phyloP scores from a whole-genome alignment of 2,797 vertebrate species.

The Cuniculus paca region DNA sequence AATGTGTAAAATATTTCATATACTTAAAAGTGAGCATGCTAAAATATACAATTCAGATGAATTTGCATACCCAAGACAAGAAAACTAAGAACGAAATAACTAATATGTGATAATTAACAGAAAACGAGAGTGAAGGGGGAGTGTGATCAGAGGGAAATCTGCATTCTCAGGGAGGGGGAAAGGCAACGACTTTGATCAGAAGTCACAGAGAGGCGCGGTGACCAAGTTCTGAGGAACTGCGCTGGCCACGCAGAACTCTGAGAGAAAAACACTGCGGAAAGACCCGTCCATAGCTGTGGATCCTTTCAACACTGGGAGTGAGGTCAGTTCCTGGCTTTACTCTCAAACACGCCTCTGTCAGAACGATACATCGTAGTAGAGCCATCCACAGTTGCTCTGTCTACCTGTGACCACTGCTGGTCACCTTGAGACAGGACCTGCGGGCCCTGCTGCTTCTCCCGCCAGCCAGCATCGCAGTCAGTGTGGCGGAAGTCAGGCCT shows the following conservation, averaged over 20 bases:
- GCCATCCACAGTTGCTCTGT: background rate
- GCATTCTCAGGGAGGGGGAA: background rate
- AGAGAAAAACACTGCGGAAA: background rate
- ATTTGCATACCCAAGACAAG: background rate
- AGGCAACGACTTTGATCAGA: background rate
- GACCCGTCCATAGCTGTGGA: background rate
- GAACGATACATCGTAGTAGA: background rate
- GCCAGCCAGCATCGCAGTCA: background rate
- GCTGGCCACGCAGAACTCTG: no score
- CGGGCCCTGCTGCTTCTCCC: background rate
- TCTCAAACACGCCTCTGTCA: background rate
- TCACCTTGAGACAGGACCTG: background rate
- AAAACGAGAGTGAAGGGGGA: background rate
- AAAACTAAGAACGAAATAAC: background rate
- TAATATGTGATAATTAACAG: background rate
- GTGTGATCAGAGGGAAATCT: background rate
- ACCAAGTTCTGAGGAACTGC: background rate
- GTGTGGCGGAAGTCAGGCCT: background rate
- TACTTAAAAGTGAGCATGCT: background rate
- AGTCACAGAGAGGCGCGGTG: background rate
- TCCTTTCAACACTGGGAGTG: background rate
- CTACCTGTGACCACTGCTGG: background rate
- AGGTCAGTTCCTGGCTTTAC: background rate
- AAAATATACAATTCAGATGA: slow-evolving; percentile 19
- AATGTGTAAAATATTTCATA: slow-evolving; percentile 23